These are phyloP conservation scores for Upupa epops DNA, from an alignment of 2,113 vertebrate genomes.

Conservation along the genomic window DNA sequence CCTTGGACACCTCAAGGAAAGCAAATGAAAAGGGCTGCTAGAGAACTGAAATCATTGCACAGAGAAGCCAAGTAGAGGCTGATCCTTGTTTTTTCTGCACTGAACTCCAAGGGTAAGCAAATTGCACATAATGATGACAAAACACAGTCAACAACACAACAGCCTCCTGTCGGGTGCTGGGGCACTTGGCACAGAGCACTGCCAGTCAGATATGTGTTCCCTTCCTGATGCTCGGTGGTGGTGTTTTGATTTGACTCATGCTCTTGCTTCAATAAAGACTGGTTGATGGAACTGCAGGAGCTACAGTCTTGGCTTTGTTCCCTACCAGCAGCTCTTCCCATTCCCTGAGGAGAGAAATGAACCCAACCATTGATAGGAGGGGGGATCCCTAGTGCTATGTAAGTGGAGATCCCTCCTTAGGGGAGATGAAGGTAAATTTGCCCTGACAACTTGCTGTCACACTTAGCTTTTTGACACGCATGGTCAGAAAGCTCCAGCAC, in stretches of 20 bases:
- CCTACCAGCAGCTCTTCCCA: not conserved
- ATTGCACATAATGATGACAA: constrained; percentile 42
- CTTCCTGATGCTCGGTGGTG: not conserved
- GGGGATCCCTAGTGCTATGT: not conserved
- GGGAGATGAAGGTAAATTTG: not conserved
- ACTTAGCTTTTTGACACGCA: not conserved
- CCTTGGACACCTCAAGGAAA: not conserved
- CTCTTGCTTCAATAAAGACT: not conserved
- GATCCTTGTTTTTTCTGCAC: constrained; percentile 40
- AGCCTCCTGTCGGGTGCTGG: not conserved
- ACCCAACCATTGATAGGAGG: not conserved
- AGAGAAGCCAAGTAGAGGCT: constrained; percentile 16
- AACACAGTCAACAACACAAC: constrained; percentile 9
- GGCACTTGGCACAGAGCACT: not conserved
- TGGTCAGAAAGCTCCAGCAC: not conserved
- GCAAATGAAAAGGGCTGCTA: not conserved
- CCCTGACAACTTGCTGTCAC: not conserved
- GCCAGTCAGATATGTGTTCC: not conserved
- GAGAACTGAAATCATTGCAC: not conserved
- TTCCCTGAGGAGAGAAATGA: not conserved
- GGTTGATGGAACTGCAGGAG: not conserved
- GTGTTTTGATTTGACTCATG: constrained; percentile 33
- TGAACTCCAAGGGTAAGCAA: constrained; percentile 30
- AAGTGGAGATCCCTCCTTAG: not conserved
- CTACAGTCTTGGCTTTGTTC: not conserved